Evolutionary conservation across 2,888 invertebrate species (phyloP).

Genomic region (Cataglyphis cursor): DNA sequence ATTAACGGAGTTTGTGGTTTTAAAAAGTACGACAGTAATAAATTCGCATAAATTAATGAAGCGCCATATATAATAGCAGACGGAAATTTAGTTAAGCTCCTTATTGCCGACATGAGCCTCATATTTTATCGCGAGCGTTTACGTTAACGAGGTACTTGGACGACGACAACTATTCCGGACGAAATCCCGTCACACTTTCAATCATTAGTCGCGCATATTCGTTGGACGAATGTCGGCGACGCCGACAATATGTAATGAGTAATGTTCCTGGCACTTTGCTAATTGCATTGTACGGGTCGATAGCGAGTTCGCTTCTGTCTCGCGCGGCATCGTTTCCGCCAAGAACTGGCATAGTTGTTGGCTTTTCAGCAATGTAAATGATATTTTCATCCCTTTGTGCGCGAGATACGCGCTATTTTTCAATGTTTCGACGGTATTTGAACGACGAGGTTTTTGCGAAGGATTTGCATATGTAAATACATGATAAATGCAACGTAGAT

Average conservation of each 20-base stretch:
- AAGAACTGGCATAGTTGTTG: background rate
- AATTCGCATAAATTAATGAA: constrained; percentile 21
- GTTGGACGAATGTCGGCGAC: constrained; percentile 57
- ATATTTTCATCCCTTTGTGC: background rate
- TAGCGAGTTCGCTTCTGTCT: constrained; percentile 19
- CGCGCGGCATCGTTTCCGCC: constrained; percentile 48
- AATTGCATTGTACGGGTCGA: constrained; percentile 73
- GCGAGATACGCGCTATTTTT: constrained; percentile 6
- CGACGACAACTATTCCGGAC: constrained; percentile 40
- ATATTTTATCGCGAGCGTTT: constrained; percentile 39
- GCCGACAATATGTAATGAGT: constrained; percentile 71
- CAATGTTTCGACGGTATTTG: constrained; percentile 18
- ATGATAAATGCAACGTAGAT: background rate
- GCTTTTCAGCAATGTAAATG: background rate
- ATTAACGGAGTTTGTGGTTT: background rate
- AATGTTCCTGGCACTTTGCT: constrained; percentile 75
- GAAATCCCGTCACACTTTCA: constrained; percentile 55
- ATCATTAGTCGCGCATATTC: constrained; percentile 62
- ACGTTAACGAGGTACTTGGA: constrained; percentile 45
- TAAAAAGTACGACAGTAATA: background rate
- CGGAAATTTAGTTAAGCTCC: constrained; percentile 20
- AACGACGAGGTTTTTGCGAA: background rate
- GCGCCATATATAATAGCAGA: background rate
- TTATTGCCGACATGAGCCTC: constrained; percentile 34
- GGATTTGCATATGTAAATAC: constrained; percentile 42